A percentile compares a stretch with the other conserved stretches of the same genome.
Evolutionary conservation across 2,113 vertebrate genomes (phyloP).

Genomic region (Ia io): DNA sequence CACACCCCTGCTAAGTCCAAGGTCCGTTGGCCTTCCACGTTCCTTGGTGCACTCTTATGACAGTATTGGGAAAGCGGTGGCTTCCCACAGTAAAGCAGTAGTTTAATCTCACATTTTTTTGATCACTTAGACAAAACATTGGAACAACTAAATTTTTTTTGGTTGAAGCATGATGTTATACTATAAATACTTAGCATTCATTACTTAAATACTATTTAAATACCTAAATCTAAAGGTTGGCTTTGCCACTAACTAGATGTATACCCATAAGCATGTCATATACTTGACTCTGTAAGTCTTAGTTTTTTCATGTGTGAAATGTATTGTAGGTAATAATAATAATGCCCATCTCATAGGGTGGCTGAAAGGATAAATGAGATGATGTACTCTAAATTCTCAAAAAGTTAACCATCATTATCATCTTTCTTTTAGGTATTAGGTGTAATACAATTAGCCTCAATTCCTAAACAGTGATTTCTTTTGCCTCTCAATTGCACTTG

Average conservation of each 20-base stretch:
- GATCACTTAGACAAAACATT: not conserved
- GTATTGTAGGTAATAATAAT: not conserved
- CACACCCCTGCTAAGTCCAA: too few relatives aligned
- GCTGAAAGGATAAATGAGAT: not conserved
- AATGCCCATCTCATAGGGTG: constrained; percentile 6
- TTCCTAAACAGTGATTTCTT: not conserved
- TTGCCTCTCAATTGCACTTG: not conserved
- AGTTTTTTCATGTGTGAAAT: not conserved
- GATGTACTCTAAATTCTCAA: not conserved
- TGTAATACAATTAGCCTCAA: not conserved
- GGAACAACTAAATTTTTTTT: not conserved
- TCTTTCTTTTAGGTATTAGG: not conserved
- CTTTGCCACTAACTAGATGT: not conserved
- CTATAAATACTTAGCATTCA: not conserved
- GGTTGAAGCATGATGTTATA: not conserved
- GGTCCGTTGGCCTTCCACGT: too few relatives aligned
- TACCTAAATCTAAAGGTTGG: not conserved
- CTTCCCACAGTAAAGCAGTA: not conserved
- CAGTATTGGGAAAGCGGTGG: too few relatives aligned
- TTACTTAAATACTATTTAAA: not conserved
- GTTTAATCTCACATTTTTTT: not conserved
- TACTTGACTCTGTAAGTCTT: not conserved
- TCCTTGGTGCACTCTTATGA: too few relatives aligned
- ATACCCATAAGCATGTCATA: not conserved
- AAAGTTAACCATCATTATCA: not conserved